Evolutionary conservation across 2,113 vertebrate genomes (phyloP), one percentile per base, ranked within the genome.

Genomic region (Tyrannus savana): DNA sequence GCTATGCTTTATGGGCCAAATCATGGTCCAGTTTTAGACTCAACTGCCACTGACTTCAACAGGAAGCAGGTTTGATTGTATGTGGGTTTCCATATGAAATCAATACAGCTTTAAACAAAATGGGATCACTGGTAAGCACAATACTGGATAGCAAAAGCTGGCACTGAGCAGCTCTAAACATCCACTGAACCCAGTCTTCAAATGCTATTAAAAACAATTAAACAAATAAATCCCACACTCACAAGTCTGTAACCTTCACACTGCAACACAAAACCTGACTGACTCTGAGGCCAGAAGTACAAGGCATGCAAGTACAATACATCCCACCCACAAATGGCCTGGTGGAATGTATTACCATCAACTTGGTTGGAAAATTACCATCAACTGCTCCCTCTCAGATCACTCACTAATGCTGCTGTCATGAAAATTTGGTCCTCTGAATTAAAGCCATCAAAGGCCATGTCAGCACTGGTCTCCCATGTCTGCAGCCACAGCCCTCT

Each of bases 1-100:
- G 83, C 93, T 86, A 94, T 97, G 95, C 93, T 98, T 97, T 98
- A 97, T 95, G 96, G 89, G 90, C 90, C 92, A 95, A 96, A 95
- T 94, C 90, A 74, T 64, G 52, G 79, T 74, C 93, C 89, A 93
- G 77, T 90, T 88, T 75, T 80, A 93, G 84, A 55, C 91, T 90
- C 80, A 89, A 79, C 42, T 91, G 44, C 46, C 12, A 49, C 3
- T 68, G 90, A 93, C 73, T 93, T 79, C 86, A 87, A 68, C n/a
- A 53, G 64, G 52, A 91, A 78, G 68, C 53, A 74, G 58, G 88
- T 78, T 73, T 86, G 83, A 59, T 47, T 93, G 67, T 16, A 64
- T 59, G 63, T 72, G 56, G 46, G 76, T 92, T 96, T 86, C 84
- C 80, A 90, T 76, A 64, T 89, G 95, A 95, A 94, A 89, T 87